Percentiles rank a stretch among this genome's conserved stretches.
phyloP scores from a whole-genome alignment of 2,113 vertebrate genomes.

The Panthera uncia region DNA sequence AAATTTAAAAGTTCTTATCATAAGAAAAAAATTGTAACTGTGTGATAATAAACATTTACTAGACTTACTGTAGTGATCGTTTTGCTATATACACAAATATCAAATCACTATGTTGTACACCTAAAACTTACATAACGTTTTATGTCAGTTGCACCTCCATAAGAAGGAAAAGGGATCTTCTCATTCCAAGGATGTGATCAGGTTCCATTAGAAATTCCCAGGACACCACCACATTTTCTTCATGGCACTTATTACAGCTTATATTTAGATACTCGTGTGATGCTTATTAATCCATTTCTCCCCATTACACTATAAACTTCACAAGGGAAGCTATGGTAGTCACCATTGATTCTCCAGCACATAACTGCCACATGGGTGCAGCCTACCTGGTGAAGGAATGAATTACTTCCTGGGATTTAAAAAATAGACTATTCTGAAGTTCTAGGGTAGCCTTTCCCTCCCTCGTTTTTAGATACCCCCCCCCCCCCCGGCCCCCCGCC shows the following conservation, averaged over 20 bases:
- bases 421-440: background rate
- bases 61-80: background rate
- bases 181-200: background rate
- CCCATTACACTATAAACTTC: background rate
- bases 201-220: background rate
- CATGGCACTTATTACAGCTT: background rate
- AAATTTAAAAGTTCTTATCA: background rate
- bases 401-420: background rate
- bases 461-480: background rate
- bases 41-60: background rate
- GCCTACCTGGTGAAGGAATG: background rate
- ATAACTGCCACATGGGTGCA: background rate
- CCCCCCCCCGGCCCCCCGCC: rapidly evolving
- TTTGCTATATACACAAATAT: background rate
- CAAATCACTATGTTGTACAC: background rate
- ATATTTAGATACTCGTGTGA: background rate
- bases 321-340: background rate
- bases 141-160: background rate
- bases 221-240: background rate
- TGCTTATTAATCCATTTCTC: background rate
- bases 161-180: background rate
- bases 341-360: background rate
- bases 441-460: background rate
- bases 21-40: background rate
- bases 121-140: background rate